A percentile compares a stretch with the other conserved stretches of the same genome.
Evolutionary conservation across 2,797 vertebrate genomes (phyloP).

Genomic region (Platalea minor): DNA sequence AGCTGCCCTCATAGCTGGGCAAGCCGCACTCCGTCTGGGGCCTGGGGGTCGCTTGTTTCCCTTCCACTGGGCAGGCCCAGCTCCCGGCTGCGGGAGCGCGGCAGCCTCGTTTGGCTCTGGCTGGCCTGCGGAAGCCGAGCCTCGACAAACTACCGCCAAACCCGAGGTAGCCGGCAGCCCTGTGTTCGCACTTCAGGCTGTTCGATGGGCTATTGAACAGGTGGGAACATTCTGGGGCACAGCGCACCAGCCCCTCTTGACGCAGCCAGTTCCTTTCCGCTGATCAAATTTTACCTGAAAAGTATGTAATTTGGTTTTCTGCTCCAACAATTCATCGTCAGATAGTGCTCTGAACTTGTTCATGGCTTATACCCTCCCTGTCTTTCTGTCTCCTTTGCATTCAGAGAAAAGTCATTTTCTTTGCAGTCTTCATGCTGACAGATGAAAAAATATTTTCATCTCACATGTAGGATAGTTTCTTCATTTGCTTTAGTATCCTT

Average conservation of each 20-base stretch:
- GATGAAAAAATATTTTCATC: neutral
- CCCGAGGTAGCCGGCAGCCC: fast-evolving
- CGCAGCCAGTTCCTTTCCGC: neutral
- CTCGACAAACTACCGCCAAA: fast-evolving
- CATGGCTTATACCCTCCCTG: neutral
- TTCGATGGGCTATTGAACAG: no score
- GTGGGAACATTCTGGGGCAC: neutral
- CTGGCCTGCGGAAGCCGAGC: neutral
- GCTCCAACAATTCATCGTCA: neutral
- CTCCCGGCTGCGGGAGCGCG: fast-evolving
- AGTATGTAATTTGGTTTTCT: neutral
- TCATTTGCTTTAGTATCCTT: neutral
- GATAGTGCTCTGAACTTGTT: neutral
- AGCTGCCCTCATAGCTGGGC: neutral
- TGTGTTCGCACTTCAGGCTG: fast-evolving
- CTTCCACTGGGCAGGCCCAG: fast-evolving
- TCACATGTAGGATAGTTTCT: neutral
- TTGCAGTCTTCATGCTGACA: neutral
- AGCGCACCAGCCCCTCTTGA: neutral
- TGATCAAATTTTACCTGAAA: neutral
- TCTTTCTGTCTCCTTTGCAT: neutral
- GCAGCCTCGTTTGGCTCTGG: neutral
- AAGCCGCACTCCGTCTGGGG: fast-evolving
- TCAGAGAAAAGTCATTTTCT: neutral
- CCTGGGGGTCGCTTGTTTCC: fast-evolving